These are phyloP conservation scores for Manduca sexta DNA, from an alignment of 1,140 invertebrate species.

Conservation along the genomic window DNA sequence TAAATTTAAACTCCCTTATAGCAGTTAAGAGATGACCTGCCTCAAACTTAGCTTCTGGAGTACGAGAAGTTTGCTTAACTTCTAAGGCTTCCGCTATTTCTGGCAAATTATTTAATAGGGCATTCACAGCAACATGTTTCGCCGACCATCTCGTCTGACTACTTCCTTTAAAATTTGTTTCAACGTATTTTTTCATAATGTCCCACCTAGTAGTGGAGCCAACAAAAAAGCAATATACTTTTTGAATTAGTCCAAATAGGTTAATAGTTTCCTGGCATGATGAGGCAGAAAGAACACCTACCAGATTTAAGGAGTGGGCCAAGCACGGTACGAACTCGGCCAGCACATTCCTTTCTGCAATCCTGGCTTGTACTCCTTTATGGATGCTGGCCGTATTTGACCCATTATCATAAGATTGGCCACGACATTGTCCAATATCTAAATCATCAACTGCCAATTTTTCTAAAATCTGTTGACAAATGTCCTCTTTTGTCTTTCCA, in stretches of 20 bases:
- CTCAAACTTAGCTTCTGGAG: slow-evolving; percentile 15
- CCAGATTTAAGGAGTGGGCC: slow-evolving; percentile 24
- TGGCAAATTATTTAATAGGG: no score
- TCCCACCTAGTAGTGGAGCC: not conserved
- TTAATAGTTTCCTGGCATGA: no score
- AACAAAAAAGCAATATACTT: no score
- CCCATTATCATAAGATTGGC: slow-evolving; percentile 23
- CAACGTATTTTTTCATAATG: slow-evolving; percentile 6
- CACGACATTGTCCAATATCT: slow-evolving; percentile 22
- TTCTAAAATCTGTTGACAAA: no score
- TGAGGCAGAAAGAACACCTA: slow-evolving; percentile 18
- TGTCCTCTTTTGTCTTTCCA: no score
- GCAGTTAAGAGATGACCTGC: slow-evolving; percentile 12
- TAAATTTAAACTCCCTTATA: slow-evolving; percentile 1
- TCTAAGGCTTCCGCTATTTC: slow-evolving; percentile 68
- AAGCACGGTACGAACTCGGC: slow-evolving; percentile 20
- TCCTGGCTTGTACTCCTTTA: slow-evolving; percentile 21
- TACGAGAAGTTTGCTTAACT: slow-evolving; percentile 20
- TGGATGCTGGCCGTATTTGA: slow-evolving; percentile 16
- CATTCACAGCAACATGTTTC: not conserved
- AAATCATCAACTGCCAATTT: slow-evolving; percentile 10
- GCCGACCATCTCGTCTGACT: slow-evolving; percentile 1
- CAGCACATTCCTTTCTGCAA: slow-evolving; percentile 24
- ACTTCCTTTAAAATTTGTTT: slow-evolving; percentile 6
- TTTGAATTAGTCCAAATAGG: no score